Base-by-base conservation (phyloP, 1,140 invertebrate species). In the Dendrolimus punctatus region DNA sequence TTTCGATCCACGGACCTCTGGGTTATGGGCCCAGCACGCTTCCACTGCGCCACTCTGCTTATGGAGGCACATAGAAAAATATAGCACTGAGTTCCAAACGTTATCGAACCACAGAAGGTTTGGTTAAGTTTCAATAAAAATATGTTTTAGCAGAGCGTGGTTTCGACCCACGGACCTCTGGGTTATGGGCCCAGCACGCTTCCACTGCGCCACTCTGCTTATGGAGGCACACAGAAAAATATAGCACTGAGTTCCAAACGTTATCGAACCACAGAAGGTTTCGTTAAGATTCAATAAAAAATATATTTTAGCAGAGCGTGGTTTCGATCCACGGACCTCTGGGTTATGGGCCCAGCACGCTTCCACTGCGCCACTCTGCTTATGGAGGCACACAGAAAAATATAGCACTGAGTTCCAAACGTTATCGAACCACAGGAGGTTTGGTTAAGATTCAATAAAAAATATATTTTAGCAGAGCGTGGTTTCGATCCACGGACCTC, bases 271-370 rank as follows among this genome's bases (percentile, higher is more conserved):
- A n/a, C n/a, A n/a, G n/a, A n/a, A n/a, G n/a, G n/a, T n/a, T n/a
- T n/a, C n/a, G n/a, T n/a, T n/a, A n/a, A n/a, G n/a, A n/a, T n/a
- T n/a, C n/a, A n/a, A n/a, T n/a, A n/a, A n/a, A n/a, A 76, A n/a
- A n/a, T n/a, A n/a, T n/a, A 36, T 45, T 48, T 93, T 73, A 79
- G 73, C 69, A 76, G 73, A 76, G 73, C 68, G 66, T 70, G 66
- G 73, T 75, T 75, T 73, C 65, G 68, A 71, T 73, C 71, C 63
- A 76, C 67, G 73, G 66, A 76, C 69, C 69, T 68, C 65, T 72
- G 65, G 69, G 69, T 67, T 71, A 68, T 67, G 62, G 64, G 60
- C 64, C 62, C 68, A 73, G 72, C 68, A 69, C 66, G 68, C 68
- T 69, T 68, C 64, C 68, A 69, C 68, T 71, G 70, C 68, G 62